phyloP scores from a whole-genome alignment of 2,888 invertebrate species.

The Neoaliturus tenellus region DNA sequence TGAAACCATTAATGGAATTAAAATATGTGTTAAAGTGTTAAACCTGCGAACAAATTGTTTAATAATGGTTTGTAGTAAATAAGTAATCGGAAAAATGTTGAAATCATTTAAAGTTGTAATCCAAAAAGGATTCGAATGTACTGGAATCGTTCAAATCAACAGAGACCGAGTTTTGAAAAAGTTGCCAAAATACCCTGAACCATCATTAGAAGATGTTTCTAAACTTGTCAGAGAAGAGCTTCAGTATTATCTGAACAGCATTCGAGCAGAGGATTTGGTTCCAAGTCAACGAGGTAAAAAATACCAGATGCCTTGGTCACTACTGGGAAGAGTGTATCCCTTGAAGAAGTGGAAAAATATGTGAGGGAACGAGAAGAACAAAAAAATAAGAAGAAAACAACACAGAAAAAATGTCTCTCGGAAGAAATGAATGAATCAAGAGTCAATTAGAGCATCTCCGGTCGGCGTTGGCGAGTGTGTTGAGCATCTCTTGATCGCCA shows the following conservation, averaged over 20 bases:
- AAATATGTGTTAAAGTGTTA: too few relatives aligned
- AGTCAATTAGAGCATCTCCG: too few relatives aligned
- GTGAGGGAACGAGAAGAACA: not conserved
- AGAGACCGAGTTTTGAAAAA: not conserved
- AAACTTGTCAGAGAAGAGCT: constrained; percentile 18
- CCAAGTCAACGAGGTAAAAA: not conserved
- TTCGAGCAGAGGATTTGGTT: not conserved
- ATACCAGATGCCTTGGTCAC: constrained; percentile 11
- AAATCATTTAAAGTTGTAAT: too few relatives aligned
- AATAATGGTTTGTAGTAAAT: too few relatives aligned
- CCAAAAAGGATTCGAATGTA: constrained; percentile 1
- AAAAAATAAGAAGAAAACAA: constrained; percentile 38
- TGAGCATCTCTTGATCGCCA: too few relatives aligned
- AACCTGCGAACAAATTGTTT: too few relatives aligned
- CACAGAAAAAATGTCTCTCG: not conserved
- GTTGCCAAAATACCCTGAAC: not conserved
- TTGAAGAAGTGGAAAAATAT: constrained; percentile 24
- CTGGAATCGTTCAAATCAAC: constrained; percentile 7
- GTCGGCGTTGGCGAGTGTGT: too few relatives aligned
- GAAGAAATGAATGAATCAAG: not conserved
- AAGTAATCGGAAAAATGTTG: too few relatives aligned
- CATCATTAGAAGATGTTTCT: not conserved
- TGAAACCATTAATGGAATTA: too few relatives aligned
- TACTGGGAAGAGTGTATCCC: constrained; percentile 19
- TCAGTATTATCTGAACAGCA: not conserved